Conservation (phyloP, 2,888 invertebrate genomes). For the Polydrusus tereticollis region DNA sequence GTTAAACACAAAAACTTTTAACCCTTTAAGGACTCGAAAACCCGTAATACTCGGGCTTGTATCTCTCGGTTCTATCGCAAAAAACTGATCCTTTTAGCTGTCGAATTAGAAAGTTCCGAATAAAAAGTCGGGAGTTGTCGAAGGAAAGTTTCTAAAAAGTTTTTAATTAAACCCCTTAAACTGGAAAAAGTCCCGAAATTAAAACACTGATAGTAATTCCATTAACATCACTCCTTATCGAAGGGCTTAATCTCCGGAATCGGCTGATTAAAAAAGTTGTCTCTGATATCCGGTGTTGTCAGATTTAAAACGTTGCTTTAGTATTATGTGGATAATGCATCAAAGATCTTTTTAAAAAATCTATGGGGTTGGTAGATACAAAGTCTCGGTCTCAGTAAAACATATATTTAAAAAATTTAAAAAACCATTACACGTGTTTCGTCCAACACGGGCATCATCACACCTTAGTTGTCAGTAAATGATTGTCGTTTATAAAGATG, state of each 20-base stretch:
- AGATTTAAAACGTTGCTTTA: background rate
- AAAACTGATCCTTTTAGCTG: constrained; percentile 45
- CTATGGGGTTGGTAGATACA: no score
- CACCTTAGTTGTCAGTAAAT: no score
- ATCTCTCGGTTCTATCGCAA: constrained; percentile 33
- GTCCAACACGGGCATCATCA: no score
- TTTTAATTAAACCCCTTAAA: constrained; percentile 54
- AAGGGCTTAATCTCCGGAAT: constrained; percentile 65
- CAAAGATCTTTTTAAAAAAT: no score
- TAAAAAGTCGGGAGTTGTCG: constrained; percentile 28
- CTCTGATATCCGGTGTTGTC: constrained; percentile 50
- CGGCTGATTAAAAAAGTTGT: constrained; percentile 68
- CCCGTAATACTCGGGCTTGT: constrained; percentile 46
- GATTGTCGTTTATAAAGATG: no score
- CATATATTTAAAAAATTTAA: no score
- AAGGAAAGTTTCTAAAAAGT: constrained; percentile 48
- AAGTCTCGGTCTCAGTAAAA: no score
- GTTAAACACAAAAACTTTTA: constrained; percentile 30
- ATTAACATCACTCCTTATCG: constrained; percentile 66
- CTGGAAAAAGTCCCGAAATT: constrained; percentile 56
- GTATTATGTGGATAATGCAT: no score
- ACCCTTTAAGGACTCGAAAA: constrained; percentile 38
- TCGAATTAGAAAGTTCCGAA: constrained; percentile 46
- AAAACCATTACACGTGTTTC: no score
- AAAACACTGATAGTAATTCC: constrained; percentile 66